Base-by-base conservation (phyloP, 1,140 invertebrate species). In the Drosophila mauritiana region DNA sequence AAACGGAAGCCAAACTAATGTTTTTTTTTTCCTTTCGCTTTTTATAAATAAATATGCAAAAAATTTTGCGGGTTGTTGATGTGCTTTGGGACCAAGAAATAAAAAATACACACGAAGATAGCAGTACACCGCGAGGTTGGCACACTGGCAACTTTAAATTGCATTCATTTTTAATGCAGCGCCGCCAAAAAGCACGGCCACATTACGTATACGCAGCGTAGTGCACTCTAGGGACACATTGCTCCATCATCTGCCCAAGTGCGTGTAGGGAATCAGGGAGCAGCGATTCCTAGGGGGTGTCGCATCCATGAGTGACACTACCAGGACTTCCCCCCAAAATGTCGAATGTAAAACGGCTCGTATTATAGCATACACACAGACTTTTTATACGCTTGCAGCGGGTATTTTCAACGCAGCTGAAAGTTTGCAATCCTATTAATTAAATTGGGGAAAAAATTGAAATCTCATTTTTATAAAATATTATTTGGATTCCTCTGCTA, bases 131-230 rank as follows among this genome's bases (percentile, higher is more conserved):
- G 31, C 17, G 64, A 61, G 46, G 64, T 4, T 27, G 17, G 46
- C n/a, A 39, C 54, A 39, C 54, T 31, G 56, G 57, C 70, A 78
- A 84, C 85, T 84, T 89, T 89, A 89, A 89, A 89, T 89, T 89
- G 84, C 84, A 89, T 89, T 89, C 84, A 89, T 89, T 80, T 89
- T 89, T 89, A 89, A 89, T 89, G 85, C 84, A 89, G 51, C 73
- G 51, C 48, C 46, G 59, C 76, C 84, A 79, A 79, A 77, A 64
- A 83, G 83, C 83, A 64, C 59, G 64, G 77, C 57, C 73, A 68
- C 73, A 89, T 84, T 89, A 89, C 84, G 84, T 89, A 89, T 89
- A 89, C 84, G 84, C 84, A 89, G 64, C 58, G 80, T 75, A 80
- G 77, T 75, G 73, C 69, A 78, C 84, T 79, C 86, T 80, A 63